Evolutionary conservation across 2,888 invertebrate species (phyloP), one percentile per base, ranked within the genome.

Genomic region (Acrobasis suavella): DNA sequence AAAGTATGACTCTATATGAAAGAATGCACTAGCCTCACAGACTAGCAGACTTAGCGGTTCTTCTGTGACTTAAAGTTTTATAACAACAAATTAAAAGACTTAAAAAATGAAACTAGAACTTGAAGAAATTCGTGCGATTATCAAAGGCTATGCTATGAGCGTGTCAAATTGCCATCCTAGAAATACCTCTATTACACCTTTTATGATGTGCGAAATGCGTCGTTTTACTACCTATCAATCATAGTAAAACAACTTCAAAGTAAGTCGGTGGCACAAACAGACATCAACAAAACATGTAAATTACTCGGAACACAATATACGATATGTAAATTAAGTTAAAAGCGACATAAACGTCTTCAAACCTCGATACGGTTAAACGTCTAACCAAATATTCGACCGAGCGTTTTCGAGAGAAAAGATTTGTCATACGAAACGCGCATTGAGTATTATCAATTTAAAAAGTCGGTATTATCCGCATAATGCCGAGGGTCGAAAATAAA

Each of bases 401-500:
- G 72, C 76, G 72, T 77, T 78, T 75, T 70, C 73, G 70, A 74
- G 72, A 77, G 76, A 74, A 78, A 70, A 70, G 72, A 83, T 87
- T 83, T 86, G 83, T 86, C 84, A 86, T 82, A 73, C 73, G 82
- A 82, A 76, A 77, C 80, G 83, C 83, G 83, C 85, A 86, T 83
- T 75, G 78, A 80, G 81, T 82, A 81, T 92, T 91, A 91, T 91
- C 91, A 91, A 91, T 91, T 91, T 89, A 89, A 85, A 69, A 90
- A 90, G 91, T 87, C 83, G 85, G 83, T 76, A 87, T 90, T 87
- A 91, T 87, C 82, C 85, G 65, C 76, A 81, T 86, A 87, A 86
- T 86, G 82, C 83, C 74, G 65, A 83, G 80, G 85, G 81, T 76
- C 72, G 83, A 83, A 64, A 83, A 91, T 92, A 92, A 91, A 91